Evolutionary conservation across 2,888 invertebrate genomes (phyloP).

Genomic region (Chromoteleia sp.): DNA sequence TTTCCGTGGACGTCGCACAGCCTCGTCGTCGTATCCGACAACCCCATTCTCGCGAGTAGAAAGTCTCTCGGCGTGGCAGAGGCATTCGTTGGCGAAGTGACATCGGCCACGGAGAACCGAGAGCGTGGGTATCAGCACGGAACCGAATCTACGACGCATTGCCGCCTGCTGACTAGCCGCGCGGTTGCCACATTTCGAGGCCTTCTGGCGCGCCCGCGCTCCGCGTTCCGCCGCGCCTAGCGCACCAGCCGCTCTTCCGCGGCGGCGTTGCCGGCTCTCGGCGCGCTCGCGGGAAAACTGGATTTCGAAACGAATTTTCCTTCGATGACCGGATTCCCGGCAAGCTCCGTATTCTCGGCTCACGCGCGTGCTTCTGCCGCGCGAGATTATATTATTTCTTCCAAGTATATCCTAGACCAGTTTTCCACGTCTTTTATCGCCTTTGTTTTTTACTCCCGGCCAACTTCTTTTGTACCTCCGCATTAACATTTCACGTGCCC

Average conservation of each 20-base stretch:
- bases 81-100: constrained; percentile 78
- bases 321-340: constrained; percentile 72
- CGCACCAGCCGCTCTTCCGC: constrained; percentile 53
- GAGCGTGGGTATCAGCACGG: constrained; percentile 85
- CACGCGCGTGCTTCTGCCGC: constrained; percentile 64
- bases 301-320: constrained; percentile 82
- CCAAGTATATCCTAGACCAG: constrained; percentile 34
- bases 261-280: constrained; percentile 76
- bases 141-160: constrained; percentile 82
- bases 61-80: constrained; percentile 77
- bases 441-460: constrained; percentile 15
- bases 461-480: constrained; percentile 1
- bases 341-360: constrained; percentile 64
- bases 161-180: constrained; percentile 74
- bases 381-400: constrained; percentile 63
- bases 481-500: constrained; percentile 2
- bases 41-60: constrained; percentile 83
- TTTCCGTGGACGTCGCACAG: constrained; percentile 32
- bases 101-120: constrained; percentile 77
- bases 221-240: constrained; percentile 45
- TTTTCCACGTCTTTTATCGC: constrained; percentile 26
- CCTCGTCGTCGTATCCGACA: constrained; percentile 74
- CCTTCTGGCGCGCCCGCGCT: constrained; percentile 72
- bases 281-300: constrained; percentile 81
- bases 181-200: constrained; percentile 84